Evolutionary conservation across 2,797 vertebrate genomes (phyloP), one percentile per base, ranked within the genome.

Genomic region (Tamandua tetradactyla): DNA sequence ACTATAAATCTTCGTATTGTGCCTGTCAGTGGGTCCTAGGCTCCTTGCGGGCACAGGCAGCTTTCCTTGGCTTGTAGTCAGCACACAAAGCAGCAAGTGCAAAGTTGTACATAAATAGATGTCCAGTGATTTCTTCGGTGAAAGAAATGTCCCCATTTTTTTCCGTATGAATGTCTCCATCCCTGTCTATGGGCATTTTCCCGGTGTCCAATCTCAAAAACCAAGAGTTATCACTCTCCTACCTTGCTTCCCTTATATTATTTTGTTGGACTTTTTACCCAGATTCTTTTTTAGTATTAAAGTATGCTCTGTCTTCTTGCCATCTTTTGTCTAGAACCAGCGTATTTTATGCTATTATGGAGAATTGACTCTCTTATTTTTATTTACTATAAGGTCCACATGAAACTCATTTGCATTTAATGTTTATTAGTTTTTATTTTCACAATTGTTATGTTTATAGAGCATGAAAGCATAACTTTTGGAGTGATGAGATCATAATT

Each of bases 351-450:
- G 22, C 14, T 90, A 4, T 82, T 92, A 14, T 95, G 42, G 57
- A 80, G 52, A 88, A 91, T 32, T 47, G 18, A 69, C 68, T 89
- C 40, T 49, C 7, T 37, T 35, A 12, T 68, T 35, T 37, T 27
- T 76, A 68, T 64, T 81, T 27, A 27, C 47, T 79, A 83, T 80
- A 71, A 57, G 37, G 13, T 57, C 57, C 22, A 35, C 18, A 57
- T 84, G 49, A 86, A 87, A 74, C 55, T 88, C 20, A 71, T 76
- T 76, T 86, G 32, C 15, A 76, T 61, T 68, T 23, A 13, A 14
- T 25, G 49, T 55, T 83, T 68, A n/a, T n/a, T 88, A 13, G 22
- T 14, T 95, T 80, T 91, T 91, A 61, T 92, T 86, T 79, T 14
- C 62, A 42, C 44, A 87, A 13, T 69, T 22, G 6, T 1, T 35